phyloP scores from a whole-genome alignment of 2,797 vertebrate species.

The Clarias pachynema region DNA sequence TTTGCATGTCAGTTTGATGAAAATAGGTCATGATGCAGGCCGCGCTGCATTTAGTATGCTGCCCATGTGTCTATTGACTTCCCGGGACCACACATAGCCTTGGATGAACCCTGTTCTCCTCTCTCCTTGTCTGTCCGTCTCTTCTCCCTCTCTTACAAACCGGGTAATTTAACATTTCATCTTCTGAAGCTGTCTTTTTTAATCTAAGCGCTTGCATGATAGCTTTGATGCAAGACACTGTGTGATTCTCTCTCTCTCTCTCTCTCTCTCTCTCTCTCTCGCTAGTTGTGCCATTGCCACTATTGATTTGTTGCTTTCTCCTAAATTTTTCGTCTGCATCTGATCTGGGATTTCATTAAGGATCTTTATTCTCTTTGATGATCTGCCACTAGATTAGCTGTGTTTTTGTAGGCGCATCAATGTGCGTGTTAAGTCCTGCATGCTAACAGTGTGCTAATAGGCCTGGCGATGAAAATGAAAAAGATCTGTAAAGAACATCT shows the following conservation, averaged over 20 bases:
- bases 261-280: neutral
- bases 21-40: constrained; percentile 77
- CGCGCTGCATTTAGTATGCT: constrained; percentile 71
- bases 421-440: constrained; percentile 69
- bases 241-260: neutral
- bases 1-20: constrained; percentile 75
- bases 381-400: constrained; percentile 66
- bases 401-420: constrained; percentile 71
- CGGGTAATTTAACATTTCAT: constrained; percentile 61
- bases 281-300: constrained; percentile 13
- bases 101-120: constrained; percentile 65
- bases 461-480: constrained; percentile 37
- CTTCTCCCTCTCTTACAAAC: constrained; percentile 4
- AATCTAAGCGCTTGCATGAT: constrained; percentile 28
- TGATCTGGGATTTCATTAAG: constrained; percentile 65
- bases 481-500: neutral
- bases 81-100: constrained; percentile 66
- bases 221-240: constrained; percentile 24
- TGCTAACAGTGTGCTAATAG: constrained; percentile 37
- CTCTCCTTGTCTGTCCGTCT: constrained; percentile 26
- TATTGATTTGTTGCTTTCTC: constrained; percentile 65
- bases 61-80: constrained; percentile 68
- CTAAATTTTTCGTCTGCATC: constrained; percentile 69
- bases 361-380: constrained; percentile 68
- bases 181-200: constrained; percentile 43